Base-by-base conservation (phyloP, 2,113 vertebrate genomes). In the Gulo gulo region DNA sequence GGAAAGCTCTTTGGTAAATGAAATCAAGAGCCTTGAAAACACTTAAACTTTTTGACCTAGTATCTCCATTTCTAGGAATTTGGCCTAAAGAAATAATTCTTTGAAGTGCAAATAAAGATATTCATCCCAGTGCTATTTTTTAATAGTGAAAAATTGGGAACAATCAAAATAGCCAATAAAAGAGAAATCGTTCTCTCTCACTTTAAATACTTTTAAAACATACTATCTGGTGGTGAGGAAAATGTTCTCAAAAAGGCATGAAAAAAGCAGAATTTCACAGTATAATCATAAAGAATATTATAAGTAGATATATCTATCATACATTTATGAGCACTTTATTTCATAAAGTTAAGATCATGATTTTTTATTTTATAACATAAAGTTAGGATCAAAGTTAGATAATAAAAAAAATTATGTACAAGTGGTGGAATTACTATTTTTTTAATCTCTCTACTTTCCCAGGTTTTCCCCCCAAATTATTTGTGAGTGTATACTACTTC, bases 11-110 rank as follows among this genome's bases (percentile, higher is more conserved):
- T 91, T 86, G 94, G 73, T 69, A 85, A 82, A 50, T 36, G 59
- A 97, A 97, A 78, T 91, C 36, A 95, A 95, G 78, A 94, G n/a
- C 6, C 91, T 89, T 96, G 74, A 92, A 96, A 96, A 86, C n/a
- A 73, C 34, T 93, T 93, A 91, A 7, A 81, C 24, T 87, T 55
- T 88, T 96, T 98, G 89, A 97, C 79, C 76, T 95, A 63, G 24
- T 95, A 69, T 94, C 42, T 92, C 83, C 73, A 39, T 91, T 97
- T 97, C 95, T 55, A 98, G 84, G 80, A 98, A 95, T 73, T 90
- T 36, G 90, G 52, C 83, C 45, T 80, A 97, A 94, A 92, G 36
- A 96, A 96, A 92, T 83, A 94, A 73, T 42, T 86, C 91, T 89
- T 71, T 57, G 5, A 36, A 88, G 61, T 79, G 26, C 24, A 91